phyloP scores from a whole-genome alignment of 2,888 invertebrate species.

The Trissolcus japonicus region DNA sequence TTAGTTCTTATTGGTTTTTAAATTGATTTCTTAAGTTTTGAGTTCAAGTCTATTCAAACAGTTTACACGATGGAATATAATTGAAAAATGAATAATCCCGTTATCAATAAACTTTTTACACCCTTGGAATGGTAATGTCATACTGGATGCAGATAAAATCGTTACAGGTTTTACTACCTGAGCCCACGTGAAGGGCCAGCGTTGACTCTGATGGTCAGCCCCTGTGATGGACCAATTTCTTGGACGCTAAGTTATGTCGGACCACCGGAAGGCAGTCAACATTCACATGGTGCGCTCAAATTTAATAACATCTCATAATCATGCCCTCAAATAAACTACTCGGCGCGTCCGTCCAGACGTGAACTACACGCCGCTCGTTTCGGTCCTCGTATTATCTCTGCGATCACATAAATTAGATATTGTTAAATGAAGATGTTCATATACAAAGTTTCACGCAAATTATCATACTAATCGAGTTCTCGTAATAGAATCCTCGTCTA shows the following conservation, averaged over 20 bases:
- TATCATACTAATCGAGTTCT: slow-evolving; percentile 44
- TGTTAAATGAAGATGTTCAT: slow-evolving; percentile 31
- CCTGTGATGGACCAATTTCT: slow-evolving; percentile 73
- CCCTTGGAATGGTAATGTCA: slow-evolving; percentile 69
- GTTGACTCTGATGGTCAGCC: slow-evolving; percentile 73
- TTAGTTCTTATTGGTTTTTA: too few relatives aligned
- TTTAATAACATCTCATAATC: slow-evolving; percentile 47
- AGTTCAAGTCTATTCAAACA: too few relatives aligned
- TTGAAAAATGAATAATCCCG: background rate
- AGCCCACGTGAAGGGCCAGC: slow-evolving; percentile 73
- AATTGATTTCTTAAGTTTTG: too few relatives aligned
- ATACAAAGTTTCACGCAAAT: slow-evolving; percentile 17
- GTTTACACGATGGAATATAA: background rate
- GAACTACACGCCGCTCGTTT: slow-evolving; percentile 17
- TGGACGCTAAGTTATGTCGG: slow-evolving; percentile 74
- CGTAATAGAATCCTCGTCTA: background rate
- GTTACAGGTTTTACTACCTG: slow-evolving; percentile 74
- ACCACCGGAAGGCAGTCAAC: slow-evolving; percentile 70
- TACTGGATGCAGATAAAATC: slow-evolving; percentile 74
- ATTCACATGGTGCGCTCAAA: slow-evolving; percentile 65
- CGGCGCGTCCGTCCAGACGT: slow-evolving; percentile 30
- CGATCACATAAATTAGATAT: slow-evolving; percentile 47
- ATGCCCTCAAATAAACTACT: slow-evolving; percentile 37
- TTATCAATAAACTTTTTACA: slow-evolving; percentile 51
- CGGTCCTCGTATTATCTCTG: slow-evolving; percentile 25